Evolutionary conservation across 2,797 vertebrate genomes (phyloP).

Genomic region (Neomorphus geoffroyi): DNA sequence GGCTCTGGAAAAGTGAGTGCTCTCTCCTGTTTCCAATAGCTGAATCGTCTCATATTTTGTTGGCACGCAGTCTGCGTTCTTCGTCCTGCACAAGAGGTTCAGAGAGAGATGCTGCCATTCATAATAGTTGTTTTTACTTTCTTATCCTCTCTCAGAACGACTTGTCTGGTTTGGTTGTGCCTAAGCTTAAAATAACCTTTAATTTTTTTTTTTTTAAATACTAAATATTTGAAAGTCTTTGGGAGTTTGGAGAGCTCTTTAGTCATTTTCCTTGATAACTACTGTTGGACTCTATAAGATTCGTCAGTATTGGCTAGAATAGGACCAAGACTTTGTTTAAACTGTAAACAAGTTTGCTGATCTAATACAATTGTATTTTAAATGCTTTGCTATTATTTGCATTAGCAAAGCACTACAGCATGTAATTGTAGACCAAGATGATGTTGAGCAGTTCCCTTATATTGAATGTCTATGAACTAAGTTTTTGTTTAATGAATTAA

Average conservation of each 20-base stretch:
- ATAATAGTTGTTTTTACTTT: not conserved
- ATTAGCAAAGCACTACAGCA: not conserved
- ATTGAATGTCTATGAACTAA: not conserved
- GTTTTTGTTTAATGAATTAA: slow-evolving; percentile 4
- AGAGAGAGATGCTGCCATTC: slow-evolving; percentile 34
- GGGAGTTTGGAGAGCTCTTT: not conserved
- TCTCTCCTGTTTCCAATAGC: not conserved
- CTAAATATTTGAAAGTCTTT: not conserved
- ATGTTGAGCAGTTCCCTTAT: not conserved
- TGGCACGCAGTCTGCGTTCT: slow-evolving; percentile 32
- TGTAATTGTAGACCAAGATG: not conserved
- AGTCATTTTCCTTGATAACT: not conserved
- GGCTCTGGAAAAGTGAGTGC: not conserved
- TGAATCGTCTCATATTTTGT: not conserved
- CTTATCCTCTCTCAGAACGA: not conserved
- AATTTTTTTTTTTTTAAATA: not conserved
- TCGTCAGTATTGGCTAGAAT: not conserved
- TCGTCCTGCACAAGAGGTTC: not conserved
- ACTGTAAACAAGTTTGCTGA: not conserved
- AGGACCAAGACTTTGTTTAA: not conserved
- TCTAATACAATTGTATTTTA: not conserved
- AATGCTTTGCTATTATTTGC: not conserved
- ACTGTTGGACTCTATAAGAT: not conserved
- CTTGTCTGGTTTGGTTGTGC: not conserved
- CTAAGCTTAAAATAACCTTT: slow-evolving; percentile 31